phyloP scores from a whole-genome alignment of 2,888 invertebrate genomes.

The Drosophila engyochracea region DNA sequence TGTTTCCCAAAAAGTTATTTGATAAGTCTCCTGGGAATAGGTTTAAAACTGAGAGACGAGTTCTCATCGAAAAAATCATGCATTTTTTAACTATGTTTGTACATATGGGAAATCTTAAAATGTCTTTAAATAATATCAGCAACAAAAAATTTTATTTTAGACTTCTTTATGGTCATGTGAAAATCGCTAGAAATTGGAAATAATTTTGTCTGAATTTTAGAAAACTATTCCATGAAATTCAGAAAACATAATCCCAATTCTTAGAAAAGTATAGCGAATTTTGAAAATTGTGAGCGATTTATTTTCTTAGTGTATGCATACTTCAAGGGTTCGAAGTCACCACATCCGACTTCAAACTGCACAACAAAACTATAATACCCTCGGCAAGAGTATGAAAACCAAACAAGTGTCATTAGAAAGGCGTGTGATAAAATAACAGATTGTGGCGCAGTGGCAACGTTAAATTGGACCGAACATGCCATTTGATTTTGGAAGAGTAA shows the following conservation, averaged over 20 bases:
- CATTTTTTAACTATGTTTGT: accelerated
- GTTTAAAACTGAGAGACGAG: not conserved
- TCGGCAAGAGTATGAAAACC: conserved; percentile 7
- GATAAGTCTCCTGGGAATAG: not conserved
- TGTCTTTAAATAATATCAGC: too few species aligned
- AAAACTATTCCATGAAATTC: not conserved
- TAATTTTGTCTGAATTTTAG: not conserved
- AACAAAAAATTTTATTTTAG: accelerated
- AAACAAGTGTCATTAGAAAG: conserved; percentile 37
- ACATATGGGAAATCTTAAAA: too few species aligned
- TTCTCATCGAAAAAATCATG: not conserved
- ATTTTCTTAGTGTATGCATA: not conserved
- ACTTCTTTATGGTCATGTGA: not conserved
- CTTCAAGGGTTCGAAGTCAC: not conserved
- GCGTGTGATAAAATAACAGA: conserved; percentile 61
- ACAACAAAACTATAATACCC: not conserved
- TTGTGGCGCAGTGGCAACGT: conserved; percentile 47
- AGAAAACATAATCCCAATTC: accelerated
- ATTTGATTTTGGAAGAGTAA: conserved; percentile 9
- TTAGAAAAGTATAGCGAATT: not conserved
- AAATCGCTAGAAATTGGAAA: not conserved
- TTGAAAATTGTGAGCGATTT: accelerated
- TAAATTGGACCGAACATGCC: conserved; percentile 46
- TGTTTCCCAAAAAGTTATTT: accelerated
- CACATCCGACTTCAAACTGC: not conserved